Evolutionary conservation across 2,113 vertebrate genomes (phyloP), one percentile per base, ranked within the genome.

Genomic region (Stegastes partitus): DNA sequence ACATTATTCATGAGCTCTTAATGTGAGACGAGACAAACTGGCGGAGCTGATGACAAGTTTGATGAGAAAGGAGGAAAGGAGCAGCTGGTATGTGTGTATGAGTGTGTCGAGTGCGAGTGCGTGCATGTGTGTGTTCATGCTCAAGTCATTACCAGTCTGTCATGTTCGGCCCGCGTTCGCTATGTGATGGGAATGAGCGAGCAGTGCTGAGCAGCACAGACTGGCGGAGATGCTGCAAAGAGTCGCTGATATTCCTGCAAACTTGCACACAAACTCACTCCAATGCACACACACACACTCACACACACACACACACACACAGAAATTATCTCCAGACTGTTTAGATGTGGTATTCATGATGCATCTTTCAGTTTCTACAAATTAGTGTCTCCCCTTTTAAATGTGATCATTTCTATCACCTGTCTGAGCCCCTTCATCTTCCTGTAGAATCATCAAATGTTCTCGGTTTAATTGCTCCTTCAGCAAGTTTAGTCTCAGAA

Each of bases 1-100:
- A 90, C 77, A 87, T 91, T 89, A 93, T 92, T 91, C 90, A 91
- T 90, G 84, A 91, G 87, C 74, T 80, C 83, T 81, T 91, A 92
- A 93, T 92, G 90, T 89, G 88, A 91, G 90, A 91, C 56, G 62
- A 90, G 86, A 90, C 84, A 89, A 91, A 90, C 87, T 91, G 89
- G 89, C 89, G 58, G 74, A 86, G 87, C 85, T 84, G 88, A 89
- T 92, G 89, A 92, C 89, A 91, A 91, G 79, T 93, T 90, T 89
- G 89, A 89, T 90, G 91, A 91, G 86, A 88, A 83, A 81, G 83
- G 88, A 84, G 88, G 86, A 83, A 81, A 78, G 74, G 80, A 90
- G 82, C 89, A 91, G 85, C 92, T 91, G 90, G 87, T 84, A 45
- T 82, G 76, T 77, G 79, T 86, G 80, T 83, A 25, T 67, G 54